phyloP scores from a whole-genome alignment of 2,113 vertebrate genomes.

The Spilogale gracilis region DNA sequence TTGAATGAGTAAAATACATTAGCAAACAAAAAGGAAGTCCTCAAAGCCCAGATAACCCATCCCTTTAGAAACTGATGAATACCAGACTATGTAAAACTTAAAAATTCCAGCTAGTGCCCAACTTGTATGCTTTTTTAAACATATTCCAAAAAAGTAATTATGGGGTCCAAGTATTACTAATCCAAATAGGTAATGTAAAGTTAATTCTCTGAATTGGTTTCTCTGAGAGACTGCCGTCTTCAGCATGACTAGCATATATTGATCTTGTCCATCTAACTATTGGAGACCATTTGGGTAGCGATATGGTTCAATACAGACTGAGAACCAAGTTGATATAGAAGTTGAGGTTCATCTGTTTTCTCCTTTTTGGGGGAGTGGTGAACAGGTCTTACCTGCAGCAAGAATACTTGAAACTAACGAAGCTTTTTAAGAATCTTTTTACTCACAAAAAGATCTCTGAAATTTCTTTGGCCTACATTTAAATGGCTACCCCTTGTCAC shows the following conservation, averaged over 20 bases:
- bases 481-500: background rate
- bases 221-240: background rate
- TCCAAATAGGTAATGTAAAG: background rate
- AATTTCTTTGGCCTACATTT: slow-evolving; percentile 38
- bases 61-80: background rate
- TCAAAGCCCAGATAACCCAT: slow-evolving; percentile 29
- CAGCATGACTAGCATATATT: background rate
- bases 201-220: slow-evolving; percentile 31
- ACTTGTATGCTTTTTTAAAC: slow-evolving; percentile 5
- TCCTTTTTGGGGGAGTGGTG: background rate
- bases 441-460: slow-evolving; percentile 37
- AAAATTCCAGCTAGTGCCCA: slow-evolving; percentile 5
- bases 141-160: slow-evolving; percentile 8
- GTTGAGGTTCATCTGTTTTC: background rate
- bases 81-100: background rate
- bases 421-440: slow-evolving; percentile 38
- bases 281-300: background rate
- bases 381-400: background rate
- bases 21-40: slow-evolving; percentile 29
- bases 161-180: slow-evolving; percentile 24
- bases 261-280: background rate
- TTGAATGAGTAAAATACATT: slow-evolving; percentile 26
- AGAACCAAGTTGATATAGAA: slow-evolving; percentile 8
- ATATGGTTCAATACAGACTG: background rate
- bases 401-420: slow-evolving; percentile 4